Evolutionary conservation across 2,113 vertebrate genomes (phyloP).

Genomic region (Centrocercus urophasianus): DNA sequence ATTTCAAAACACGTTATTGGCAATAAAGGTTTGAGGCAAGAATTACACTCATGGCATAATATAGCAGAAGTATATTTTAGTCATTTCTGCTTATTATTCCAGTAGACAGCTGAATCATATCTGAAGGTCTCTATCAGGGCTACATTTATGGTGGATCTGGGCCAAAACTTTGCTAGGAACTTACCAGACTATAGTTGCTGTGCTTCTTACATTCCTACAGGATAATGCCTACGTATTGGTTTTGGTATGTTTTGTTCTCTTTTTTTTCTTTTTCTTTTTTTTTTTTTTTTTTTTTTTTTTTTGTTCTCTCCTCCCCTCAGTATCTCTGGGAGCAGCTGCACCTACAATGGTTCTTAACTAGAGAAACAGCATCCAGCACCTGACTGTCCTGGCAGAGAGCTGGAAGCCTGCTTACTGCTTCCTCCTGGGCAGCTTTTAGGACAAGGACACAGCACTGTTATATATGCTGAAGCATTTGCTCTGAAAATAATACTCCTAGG

Average conservation of each 20-base stretch:
- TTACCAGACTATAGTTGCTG: neutral
- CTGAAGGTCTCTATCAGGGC: neutral
- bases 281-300: too few species aligned
- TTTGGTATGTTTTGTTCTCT: neutral
- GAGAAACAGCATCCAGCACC: neutral
- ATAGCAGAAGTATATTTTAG: neutral
- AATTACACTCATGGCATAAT: neutral
- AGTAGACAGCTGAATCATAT: neutral
- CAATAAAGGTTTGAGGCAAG: neutral
- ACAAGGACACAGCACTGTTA: neutral
- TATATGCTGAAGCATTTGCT: neutral
- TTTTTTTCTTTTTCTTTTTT: too few species aligned
- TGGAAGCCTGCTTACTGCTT: neutral
- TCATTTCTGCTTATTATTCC: neutral
- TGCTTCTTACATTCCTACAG: neutral
- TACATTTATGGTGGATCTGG: neutral
- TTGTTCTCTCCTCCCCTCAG: neutral
- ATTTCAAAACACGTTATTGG: neutral
- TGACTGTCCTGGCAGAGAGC: constrained; percentile 8
- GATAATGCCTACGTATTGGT: neutral
- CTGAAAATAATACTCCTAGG: neutral
- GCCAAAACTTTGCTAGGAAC: constrained; percentile 13
- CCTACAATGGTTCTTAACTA: neutral
- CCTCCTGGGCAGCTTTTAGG: neutral
- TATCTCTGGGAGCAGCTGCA: neutral